phyloP scores from a whole-genome alignment of 2,797 vertebrate species.

The Arctocebus calabarensis region DNA sequence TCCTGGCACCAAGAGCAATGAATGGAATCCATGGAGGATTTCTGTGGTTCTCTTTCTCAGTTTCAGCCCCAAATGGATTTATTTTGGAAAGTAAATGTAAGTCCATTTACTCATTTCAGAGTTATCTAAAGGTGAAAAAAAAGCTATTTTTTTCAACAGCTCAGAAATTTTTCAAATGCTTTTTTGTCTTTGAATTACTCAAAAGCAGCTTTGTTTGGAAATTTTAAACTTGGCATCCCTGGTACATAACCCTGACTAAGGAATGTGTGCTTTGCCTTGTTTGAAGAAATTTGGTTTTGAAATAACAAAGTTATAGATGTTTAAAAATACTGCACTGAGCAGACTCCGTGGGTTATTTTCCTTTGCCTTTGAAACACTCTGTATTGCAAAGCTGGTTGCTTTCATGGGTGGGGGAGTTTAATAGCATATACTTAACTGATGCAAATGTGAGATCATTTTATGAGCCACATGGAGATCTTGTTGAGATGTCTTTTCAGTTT shows the following conservation, averaged over 20 bases:
- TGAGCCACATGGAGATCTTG: neutral
- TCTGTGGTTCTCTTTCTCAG: slow-evolving; percentile 58
- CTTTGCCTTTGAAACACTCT: slow-evolving; percentile 84
- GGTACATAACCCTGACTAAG: slow-evolving; percentile 74
- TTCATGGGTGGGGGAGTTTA: slow-evolving; percentile 33
- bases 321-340: slow-evolving; percentile 81
- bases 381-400: slow-evolving; percentile 74
- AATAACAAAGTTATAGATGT: slow-evolving; percentile 83
- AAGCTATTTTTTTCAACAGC: slow-evolving; percentile 39
- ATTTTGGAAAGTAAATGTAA: slow-evolving; percentile 77
- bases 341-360: slow-evolving; percentile 81
- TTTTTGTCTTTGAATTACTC: slow-evolving; percentile 72
- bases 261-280: slow-evolving; percentile 80
- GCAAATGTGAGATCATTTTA: slow-evolving; percentile 60
- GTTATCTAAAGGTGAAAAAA: slow-evolving; percentile 75
- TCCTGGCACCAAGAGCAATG: neutral
- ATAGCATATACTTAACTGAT: neutral
- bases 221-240: slow-evolving; percentile 76
- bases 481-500: slow-evolving; percentile 27
- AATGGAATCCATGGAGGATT: slow-evolving; percentile 52
- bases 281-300: slow-evolving; percentile 84
- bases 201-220: slow-evolving; percentile 79
- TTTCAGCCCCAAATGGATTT: slow-evolving; percentile 66
- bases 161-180: slow-evolving; percentile 77
- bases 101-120: slow-evolving; percentile 69